Evolutionary conservation across 2,797 vertebrate genomes (phyloP), one percentile per base, ranked within the genome.

Genomic region (Tauraco hartlaubi): DNA sequence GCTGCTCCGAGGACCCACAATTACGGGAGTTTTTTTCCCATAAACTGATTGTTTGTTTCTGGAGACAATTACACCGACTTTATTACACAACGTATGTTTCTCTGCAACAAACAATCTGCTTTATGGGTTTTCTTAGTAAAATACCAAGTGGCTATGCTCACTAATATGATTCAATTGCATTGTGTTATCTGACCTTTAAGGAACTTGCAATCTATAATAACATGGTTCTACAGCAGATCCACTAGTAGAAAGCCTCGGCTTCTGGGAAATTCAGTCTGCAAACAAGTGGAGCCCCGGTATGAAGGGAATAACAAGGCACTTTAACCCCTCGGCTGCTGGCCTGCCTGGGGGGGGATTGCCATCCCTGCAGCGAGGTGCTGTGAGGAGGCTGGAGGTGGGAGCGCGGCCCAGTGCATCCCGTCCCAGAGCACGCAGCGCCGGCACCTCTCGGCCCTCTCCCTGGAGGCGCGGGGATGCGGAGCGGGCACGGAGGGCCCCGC

Each of bases 41-140:
- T 96, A 91, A 97, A 95, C 55, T 9, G 72, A 94, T 97, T 94
- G 97, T 97, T 98, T 97, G 97, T 97, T 98, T 98, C 96, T 96
- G 97, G 96, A 97, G 97, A 97, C 94, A 95, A 97, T 98, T 97
- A 97, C 82, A 17, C 86, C 2, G 75, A 71, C 46, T 95, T 95
- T 94, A 96, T 96, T 96, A 94, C n/a, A 92, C 85, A 94, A 85
- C 3, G 79, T 90, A 74, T 95, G 96, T 94, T 61, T 73, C 90
- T 59, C 77, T 86, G 94, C 96, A 97, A 94, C 97, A 78, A 67
- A 95, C 97, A 96, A 90, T 96, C 92, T 94, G 95, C 95, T 97
- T 97, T 97, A 98, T 97, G 96, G 94, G 94, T 95, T 97, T 97
- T 95, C 95, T 94, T 97, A 96, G 95, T 94, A 96, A 98, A 98